Base-by-base conservation (phyloP, 2,797 vertebrate species). In the Champsocephalus gunnari region DNA sequence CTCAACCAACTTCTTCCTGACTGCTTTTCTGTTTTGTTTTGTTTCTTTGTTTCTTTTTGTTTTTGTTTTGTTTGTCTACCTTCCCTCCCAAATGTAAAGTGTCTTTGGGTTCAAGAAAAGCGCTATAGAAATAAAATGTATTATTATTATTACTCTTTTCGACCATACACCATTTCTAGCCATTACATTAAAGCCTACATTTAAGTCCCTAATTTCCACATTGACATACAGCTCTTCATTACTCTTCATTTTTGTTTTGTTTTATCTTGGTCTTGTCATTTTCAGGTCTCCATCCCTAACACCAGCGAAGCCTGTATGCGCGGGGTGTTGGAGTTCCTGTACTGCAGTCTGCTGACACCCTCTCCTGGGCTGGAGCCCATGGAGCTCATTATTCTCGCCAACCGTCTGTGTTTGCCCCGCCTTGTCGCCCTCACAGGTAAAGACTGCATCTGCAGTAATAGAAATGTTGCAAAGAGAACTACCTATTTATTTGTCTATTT, bases 351-450 rank as follows among this genome's bases (percentile, higher is more conserved):
- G 56, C 93, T 98, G 87, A 96, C 93, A 0, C 95, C 96, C 1
- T 86, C 90, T 19, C 91, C 94, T 0, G 94, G 93, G 74, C 90
- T 97, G 84, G 96, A 97, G 19, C 94, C 95, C 53, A 96, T 96
- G 82, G 96, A 97, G 50, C 94, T 97, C 57, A 95, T 97, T 50
- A 59, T 96, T 73, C 92, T 97, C 57, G 93, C 95, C 88, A 96
- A 97, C 90, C 95, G 97, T 19, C 95, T 98, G 59, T 97, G 97
- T 92, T 91, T 98, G 87, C 96, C 96, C 5, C 96, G 96, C 50
- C 94, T 98, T 48, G 95, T 97, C 55, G 95, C 96, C 14, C 94
- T 98, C 83, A 97, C 96, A 49, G 97, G 97, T 97, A 91, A 74
- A 61, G 10, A 66, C 9, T 3, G 14, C 64, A 2, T 61, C 45